Evolutionary conservation across 2,888 invertebrate species (phyloP), one percentile per base, ranked within the genome.

Genomic region (Pomacea canaliculata): DNA sequence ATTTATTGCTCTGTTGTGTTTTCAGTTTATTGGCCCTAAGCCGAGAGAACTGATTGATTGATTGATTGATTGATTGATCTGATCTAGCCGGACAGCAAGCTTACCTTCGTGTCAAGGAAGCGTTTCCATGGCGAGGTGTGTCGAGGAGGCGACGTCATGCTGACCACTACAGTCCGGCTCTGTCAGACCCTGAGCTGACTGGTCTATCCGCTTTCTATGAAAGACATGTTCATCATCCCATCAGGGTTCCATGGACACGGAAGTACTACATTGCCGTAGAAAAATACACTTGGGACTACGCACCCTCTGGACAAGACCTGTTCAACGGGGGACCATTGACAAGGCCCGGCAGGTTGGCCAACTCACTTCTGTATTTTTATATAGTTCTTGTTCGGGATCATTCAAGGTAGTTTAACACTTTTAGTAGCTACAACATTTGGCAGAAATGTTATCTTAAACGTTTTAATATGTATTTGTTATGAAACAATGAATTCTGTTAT

Each of bases 251-350:
- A 12, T 73, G 67, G 1, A 70, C 73, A 16, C 76, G 82, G 13
- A 73, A 48, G 16, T 83, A 82, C 76, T 85, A 77, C 73, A 51
- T 85, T 48, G 76, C 79, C 12, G 81, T 81, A 12, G 82, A 83
- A 69, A 78, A 79, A 65, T 79, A 79, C 23, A 73, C 77, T 1
- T 85, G 85, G 85, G 79, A 85, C 76, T 85, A 84, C 65, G 82
- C 79, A 0, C 85, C 85, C 13, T 80, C 83, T 46, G 82, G 81
- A 19, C 62, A 56, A 23, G 81, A 85, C 69, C 48, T 79, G 49
- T 85, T 76, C 71, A 80, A 81, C 51, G 83, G 81, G 7, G 81
- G 78, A 13, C 60, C 74, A 49, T 76, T 83, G 27, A 79, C 73
- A 27, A 77, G 80, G 27, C 78, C 83, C 7, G 82, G 79, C 51